A percentile compares a stretch with the other conserved stretches of the same genome.
phyloP scores from a whole-genome alignment of 2,113 vertebrate genomes.

The Alaudala cheleensis region DNA sequence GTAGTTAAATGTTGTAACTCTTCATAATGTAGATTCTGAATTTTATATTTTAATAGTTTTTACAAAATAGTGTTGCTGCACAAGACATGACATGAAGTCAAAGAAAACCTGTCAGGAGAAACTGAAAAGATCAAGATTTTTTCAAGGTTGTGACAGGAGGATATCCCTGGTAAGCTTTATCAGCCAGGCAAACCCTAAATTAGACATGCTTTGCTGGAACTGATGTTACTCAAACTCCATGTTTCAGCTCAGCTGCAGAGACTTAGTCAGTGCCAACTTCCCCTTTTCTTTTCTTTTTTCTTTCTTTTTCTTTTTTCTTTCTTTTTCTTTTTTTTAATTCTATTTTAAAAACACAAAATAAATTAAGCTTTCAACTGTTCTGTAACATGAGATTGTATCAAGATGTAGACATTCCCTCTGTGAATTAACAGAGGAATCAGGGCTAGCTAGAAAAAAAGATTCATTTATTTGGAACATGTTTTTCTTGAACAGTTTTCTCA shows the following conservation, averaged over 20 bases:
- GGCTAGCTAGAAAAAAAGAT: not conserved
- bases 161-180: not conserved
- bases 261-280: not conserved
- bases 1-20: not conserved
- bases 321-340: not conserved
- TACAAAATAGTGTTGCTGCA: not conserved
- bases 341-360: not conserved
- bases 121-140: fast-evolving
- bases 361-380: not conserved
- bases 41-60: not conserved
- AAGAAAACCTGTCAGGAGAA: not conserved
- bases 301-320: too few relatives aligned
- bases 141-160: not conserved
- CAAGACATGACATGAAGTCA: not conserved
- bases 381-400: not conserved
- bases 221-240: not conserved
- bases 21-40: not conserved
- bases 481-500: not conserved
- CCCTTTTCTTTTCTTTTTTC: not conserved
- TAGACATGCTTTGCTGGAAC: not conserved
- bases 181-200: not conserved
- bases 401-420: not conserved
- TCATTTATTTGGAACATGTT: not conserved
- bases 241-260: not conserved
- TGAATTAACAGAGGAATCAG: not conserved